These are phyloP conservation scores for Tetrao urogallus DNA, from an alignment of 2,113 vertebrate species.

Conservation along the genomic window DNA sequence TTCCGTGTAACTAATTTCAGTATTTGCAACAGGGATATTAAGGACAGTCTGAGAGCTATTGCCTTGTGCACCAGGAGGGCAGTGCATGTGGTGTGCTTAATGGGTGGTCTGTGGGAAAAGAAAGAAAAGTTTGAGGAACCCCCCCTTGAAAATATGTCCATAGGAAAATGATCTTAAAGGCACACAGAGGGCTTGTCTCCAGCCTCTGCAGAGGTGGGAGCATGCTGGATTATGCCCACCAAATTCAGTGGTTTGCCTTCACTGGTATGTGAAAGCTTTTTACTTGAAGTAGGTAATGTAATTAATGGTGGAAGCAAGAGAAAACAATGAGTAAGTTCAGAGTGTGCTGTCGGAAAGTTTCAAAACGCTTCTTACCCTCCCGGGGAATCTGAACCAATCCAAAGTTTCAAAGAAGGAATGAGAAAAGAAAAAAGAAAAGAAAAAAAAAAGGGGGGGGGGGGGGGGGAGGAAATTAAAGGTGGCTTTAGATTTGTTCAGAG, in stretches of 20 bases:
- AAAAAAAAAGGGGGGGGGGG: background rate
- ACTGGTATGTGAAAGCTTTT: background rate
- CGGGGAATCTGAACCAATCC: background rate
- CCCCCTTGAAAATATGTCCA: background rate
- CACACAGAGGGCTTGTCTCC: background rate
- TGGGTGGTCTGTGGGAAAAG: constrained; percentile 36
- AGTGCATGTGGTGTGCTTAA: background rate
- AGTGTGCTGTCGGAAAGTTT: background rate
- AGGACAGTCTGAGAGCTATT: background rate
- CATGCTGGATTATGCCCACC: accelerated
- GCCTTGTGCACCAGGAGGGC: background rate
- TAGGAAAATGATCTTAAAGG: background rate
- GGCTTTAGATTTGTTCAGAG: constrained; percentile 2
- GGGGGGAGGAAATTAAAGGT: background rate
- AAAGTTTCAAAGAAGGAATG: background rate
- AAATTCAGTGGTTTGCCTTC: background rate
- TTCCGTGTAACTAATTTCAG: background rate
- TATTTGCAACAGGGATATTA: background rate
- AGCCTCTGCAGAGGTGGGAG: background rate
- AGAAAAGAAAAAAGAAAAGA: too few species aligned
- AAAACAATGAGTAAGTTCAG: background rate
- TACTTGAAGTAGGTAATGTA: background rate
- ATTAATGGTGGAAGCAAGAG: background rate
- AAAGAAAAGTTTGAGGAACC: background rate
- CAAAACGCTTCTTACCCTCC: background rate